Evolutionary conservation across 2,797 vertebrate species (phyloP).

Genomic region (Sarcoramphus papa): DNA sequence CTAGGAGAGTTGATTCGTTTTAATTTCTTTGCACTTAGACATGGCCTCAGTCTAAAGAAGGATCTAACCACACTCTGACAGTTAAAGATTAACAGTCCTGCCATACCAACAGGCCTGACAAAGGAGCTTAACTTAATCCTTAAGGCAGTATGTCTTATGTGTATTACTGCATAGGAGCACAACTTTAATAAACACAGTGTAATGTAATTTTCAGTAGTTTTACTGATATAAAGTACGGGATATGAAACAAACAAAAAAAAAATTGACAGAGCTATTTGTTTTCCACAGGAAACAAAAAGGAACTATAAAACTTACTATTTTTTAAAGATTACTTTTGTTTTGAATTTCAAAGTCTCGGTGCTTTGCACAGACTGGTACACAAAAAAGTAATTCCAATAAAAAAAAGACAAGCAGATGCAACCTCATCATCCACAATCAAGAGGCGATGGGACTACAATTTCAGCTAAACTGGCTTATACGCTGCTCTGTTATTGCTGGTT

Average conservation of each 20-base stretch:
- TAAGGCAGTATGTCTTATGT: conserved; percentile 22
- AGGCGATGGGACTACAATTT: neutral
- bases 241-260: neutral
- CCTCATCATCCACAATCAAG: neutral
- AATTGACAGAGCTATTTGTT: conserved; percentile 29
- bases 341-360: neutral
- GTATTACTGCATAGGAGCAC: conserved; percentile 27
- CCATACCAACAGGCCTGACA: conserved; percentile 45
- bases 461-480: neutral
- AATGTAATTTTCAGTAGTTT: conserved; percentile 38
- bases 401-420: neutral
- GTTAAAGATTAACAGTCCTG: conserved; percentile 57
- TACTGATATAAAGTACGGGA: neutral
- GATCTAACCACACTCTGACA: conserved; percentile 45
- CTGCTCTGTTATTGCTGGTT: neutral
- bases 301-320: neutral
- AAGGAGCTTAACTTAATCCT: conserved; percentile 64
- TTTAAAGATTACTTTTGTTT: neutral
- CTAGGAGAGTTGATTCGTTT: neutral
- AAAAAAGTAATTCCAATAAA: neutral
- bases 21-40: conserved; percentile 57
- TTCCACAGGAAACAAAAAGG: neutral
- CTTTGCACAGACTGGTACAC: neutral
- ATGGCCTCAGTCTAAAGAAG: conserved; percentile 31
- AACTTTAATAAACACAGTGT: conserved; percentile 55